Evolutionary conservation across 2,113 vertebrate species (phyloP).

Genomic region (Poeciliopsis occidentalis): DNA sequence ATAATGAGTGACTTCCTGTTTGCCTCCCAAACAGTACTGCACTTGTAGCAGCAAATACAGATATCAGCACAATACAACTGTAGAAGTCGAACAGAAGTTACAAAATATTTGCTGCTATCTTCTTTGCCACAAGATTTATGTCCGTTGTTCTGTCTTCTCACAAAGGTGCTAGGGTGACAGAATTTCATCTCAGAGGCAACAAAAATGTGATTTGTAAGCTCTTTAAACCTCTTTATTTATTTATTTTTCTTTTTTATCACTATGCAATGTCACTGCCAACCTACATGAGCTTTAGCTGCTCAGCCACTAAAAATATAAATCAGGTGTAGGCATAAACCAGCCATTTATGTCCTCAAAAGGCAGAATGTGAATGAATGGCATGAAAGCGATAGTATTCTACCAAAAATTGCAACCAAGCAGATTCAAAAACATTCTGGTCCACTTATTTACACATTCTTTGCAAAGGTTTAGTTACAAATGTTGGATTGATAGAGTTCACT

Average conservation of each 20-base stretch:
- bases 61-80: not conserved
- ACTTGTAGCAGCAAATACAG: not conserved
- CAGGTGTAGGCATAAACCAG: too few species aligned
- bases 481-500: not conserved
- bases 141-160: not conserved
- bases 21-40: not conserved
- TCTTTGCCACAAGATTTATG: not conserved
- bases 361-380: too few species aligned
- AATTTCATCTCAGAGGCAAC: not conserved
- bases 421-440: too few species aligned
- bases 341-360: too few species aligned
- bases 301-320: too few species aligned
- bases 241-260: too few species aligned
- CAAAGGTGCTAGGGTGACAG: not conserved
- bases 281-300: too few species aligned
- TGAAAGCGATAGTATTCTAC: too few species aligned
- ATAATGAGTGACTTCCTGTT: conserved; percentile 21
- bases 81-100: not conserved
- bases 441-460: not conserved
- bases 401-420: too few species aligned
- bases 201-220: not conserved
- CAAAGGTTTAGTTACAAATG: not conserved
- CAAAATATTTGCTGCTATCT: not conserved
- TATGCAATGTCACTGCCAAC: too few species aligned
- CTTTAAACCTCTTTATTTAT: too few species aligned